Evolutionary conservation across 2,888 invertebrate genomes (phyloP).

Genomic region (Mellilla xanthometata): DNA sequence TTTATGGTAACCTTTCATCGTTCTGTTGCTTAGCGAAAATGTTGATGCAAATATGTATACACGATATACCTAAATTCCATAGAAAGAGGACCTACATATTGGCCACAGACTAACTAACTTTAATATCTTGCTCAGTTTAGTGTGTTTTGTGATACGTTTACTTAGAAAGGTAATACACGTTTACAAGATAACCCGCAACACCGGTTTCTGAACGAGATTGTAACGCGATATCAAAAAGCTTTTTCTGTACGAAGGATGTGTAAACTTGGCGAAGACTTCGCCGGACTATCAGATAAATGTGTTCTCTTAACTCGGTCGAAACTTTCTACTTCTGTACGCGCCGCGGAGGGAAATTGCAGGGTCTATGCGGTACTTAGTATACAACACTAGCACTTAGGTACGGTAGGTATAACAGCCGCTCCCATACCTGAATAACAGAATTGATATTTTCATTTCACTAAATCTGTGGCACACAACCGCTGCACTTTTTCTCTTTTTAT

Average conservation of each 20-base stretch:
- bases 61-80: conserved; percentile 8
- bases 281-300: conserved; percentile 20
- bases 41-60: not conserved
- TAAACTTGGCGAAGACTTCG: conserved; percentile 12
- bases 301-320: conserved; percentile 11
- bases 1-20: conserved; percentile 13
- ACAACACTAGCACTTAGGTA: no score
- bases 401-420: no score
- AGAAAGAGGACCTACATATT: no score
- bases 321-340: conserved; percentile 12
- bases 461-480: no score
- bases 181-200: conserved; percentile 1
- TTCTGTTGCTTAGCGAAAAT: not conserved
- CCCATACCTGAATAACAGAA: no score
- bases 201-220: conserved; percentile 13
- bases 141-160: no score
- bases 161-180: no score
- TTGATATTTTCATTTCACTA: no score
- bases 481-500: no score
- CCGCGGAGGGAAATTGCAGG: not conserved
- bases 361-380: conserved; percentile 3
- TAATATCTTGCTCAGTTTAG: no score
- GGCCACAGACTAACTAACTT: no score
- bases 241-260: conserved; percentile 16
- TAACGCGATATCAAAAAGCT: conserved; percentile 15